phyloP scores from a whole-genome alignment of 2,797 vertebrate species.

The Anguilla obscura region DNA sequence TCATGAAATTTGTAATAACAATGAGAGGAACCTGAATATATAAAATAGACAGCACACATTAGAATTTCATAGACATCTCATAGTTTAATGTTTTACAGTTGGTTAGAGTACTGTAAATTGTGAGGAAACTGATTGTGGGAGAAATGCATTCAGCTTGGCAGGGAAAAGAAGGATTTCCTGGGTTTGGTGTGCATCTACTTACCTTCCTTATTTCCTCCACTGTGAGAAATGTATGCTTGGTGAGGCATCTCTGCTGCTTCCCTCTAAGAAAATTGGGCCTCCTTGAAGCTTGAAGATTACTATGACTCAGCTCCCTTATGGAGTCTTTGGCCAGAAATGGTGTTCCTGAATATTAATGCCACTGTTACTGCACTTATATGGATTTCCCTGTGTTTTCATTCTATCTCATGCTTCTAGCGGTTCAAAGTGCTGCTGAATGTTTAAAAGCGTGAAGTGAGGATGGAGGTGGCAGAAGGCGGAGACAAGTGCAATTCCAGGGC shows the following conservation, averaged over 20 bases:
- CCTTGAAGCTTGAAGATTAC: constrained; percentile 57
- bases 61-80: background rate
- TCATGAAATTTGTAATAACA: background rate
- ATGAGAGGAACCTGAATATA: background rate
- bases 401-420: background rate
- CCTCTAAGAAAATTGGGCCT: constrained; percentile 45
- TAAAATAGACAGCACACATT: background rate
- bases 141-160: background rate
- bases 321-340: constrained; percentile 12
- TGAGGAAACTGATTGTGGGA: background rate
- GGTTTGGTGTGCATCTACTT: too few species aligned
- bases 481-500: background rate
- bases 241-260: constrained; percentile 31
- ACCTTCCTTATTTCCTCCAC: constrained; percentile 15
- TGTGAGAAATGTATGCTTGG: constrained; percentile 41
- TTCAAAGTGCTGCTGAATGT: background rate
- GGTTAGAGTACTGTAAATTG: background rate
- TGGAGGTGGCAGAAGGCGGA: background rate
- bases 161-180: too few species aligned
- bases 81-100: background rate
- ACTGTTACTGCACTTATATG: constrained; percentile 9
- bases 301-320: constrained; percentile 26
- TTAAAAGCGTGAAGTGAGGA: background rate
- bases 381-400: background rate
- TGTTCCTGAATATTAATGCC: background rate